Base-by-base conservation (phyloP, 2,797 vertebrate species). In the Benthosema pterotum region DNA sequence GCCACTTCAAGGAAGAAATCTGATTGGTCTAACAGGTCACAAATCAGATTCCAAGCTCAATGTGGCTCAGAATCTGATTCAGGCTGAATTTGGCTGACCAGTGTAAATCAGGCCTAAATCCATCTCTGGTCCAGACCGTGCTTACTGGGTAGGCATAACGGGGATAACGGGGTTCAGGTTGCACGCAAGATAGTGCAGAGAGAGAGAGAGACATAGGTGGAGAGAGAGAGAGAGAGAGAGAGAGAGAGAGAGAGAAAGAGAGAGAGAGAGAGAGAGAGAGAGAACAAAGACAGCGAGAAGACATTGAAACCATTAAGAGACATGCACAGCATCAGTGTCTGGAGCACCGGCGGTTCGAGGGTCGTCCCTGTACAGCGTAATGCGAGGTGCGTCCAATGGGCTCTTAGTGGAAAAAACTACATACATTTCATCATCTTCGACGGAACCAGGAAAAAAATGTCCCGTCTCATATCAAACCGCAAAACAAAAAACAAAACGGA, bases 291-390 rank as follows among this genome's bases (percentile, higher is more conserved):
- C 50, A 83, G 60, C 88, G 32, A 83, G 74, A 88, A 75, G 87
- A 92, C 85, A 90, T 79, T 89, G 76, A 89, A 90, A 91, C 85
- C 83, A 79, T 84, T 89, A 86, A 87, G 11, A 89, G 89, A 93
- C 92, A 93, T 93, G 91, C 91, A 92, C 91, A 88, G 90, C 90
- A 89, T 92, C 89, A 80, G 85, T 86, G 84, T 88, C 11, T 38
- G 7, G 84, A 89, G 88, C 87, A 89, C 86, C 87, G 58, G 32
- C 32, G 22, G 22, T 76, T 79, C n/a, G n/a, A 79, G 62, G 70
- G 80, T 75, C 60, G 75, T 79, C 67, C 77, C 74, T 87, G n/a
- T n/a, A n/a, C n/a, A 87, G 22, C 22, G 22, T 25, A 22, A 9
- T 83, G 87, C 65, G 17, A 11, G 17, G 79, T 88, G 87, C 85